Evolutionary conservation across 2,797 vertebrate species (phyloP).

Genomic region (Hippopotamyrus pictus): DNA sequence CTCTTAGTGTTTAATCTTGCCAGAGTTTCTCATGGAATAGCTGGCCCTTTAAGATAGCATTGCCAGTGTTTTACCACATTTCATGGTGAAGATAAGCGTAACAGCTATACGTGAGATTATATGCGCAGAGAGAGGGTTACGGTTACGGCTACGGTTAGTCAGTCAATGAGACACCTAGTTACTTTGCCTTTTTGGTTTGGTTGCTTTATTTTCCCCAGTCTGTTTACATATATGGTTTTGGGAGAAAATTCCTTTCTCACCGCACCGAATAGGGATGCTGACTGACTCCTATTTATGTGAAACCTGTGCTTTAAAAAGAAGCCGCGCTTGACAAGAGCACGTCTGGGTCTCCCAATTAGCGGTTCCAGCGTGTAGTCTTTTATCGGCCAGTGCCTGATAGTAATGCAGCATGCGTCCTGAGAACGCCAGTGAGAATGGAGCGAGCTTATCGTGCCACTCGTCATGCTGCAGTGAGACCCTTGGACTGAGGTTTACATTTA

Average conservation of each 20-base stretch:
- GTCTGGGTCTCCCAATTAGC: slow-evolving; percentile 24
- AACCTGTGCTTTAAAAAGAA: slow-evolving; percentile 31
- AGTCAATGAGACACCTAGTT: neutral
- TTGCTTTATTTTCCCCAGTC: neutral
- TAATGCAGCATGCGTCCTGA: slow-evolving; percentile 40
- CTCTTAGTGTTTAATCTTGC: neutral
- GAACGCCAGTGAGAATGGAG: slow-evolving; percentile 45
- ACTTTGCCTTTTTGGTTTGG: neutral
- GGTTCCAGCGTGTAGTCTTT: slow-evolving; percentile 24
- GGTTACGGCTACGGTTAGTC: neutral
- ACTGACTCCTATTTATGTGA: slow-evolving; percentile 25
- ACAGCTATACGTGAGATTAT: neutral
- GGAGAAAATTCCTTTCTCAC: slow-evolving; percentile 17
- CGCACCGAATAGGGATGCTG: slow-evolving; percentile 27
- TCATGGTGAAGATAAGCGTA: neutral
- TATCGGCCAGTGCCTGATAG: slow-evolving; percentile 35
- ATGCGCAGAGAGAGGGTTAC: neutral
- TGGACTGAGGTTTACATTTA: neutral
- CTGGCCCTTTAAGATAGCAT: neutral
- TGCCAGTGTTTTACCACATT: neutral
- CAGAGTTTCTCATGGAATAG: neutral
- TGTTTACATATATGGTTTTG: slow-evolving; percentile 26
- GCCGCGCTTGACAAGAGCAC: slow-evolving; percentile 25
- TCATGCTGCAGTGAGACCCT: neutral
- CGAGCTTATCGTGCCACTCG: slow-evolving; percentile 29